These are phyloP conservation scores for Asarcornis scutulata DNA, from an alignment of 2,113 vertebrate species.

Conservation along the genomic window DNA sequence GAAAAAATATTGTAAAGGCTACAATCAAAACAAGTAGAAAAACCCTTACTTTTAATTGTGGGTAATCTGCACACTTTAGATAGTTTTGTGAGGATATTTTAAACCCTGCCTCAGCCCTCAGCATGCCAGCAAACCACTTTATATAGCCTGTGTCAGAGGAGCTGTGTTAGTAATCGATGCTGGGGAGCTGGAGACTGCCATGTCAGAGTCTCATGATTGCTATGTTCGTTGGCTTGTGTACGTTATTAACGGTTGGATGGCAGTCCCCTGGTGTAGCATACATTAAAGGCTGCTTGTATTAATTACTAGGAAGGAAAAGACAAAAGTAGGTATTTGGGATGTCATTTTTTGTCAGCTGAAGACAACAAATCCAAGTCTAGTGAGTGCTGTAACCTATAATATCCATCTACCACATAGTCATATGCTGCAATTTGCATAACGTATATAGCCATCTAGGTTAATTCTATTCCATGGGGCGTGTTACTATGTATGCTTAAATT, in stretches of 20 bases:
- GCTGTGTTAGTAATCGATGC: not conserved
- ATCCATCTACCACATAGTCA: not conserved
- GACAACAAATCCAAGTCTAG: not conserved
- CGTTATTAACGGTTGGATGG: not conserved
- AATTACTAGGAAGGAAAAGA: not conserved
- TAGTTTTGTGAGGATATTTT: not conserved
- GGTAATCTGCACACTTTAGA: not conserved
- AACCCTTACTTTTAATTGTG: not conserved
- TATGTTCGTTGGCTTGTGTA: not conserved
- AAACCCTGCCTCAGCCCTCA: not conserved
- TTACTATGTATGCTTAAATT: not conserved
- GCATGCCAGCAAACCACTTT: not conserved
- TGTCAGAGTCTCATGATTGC: not conserved
- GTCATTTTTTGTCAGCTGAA: slow-evolving; percentile 12
- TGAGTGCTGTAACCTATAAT: not conserved
- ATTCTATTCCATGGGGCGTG: not conserved
- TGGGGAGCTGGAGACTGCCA: not conserved
- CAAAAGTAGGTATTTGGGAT: not conserved
- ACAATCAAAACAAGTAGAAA: not conserved
- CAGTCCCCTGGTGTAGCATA: not conserved
- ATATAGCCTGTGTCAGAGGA: not conserved
- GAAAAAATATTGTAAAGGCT: not conserved
- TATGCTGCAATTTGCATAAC: not conserved
- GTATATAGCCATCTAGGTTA: not conserved
- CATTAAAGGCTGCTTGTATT: slow-evolving; percentile 11